phyloP scores from a whole-genome alignment of 1,140 invertebrate species.

The Hylaeus anthracinus region DNA sequence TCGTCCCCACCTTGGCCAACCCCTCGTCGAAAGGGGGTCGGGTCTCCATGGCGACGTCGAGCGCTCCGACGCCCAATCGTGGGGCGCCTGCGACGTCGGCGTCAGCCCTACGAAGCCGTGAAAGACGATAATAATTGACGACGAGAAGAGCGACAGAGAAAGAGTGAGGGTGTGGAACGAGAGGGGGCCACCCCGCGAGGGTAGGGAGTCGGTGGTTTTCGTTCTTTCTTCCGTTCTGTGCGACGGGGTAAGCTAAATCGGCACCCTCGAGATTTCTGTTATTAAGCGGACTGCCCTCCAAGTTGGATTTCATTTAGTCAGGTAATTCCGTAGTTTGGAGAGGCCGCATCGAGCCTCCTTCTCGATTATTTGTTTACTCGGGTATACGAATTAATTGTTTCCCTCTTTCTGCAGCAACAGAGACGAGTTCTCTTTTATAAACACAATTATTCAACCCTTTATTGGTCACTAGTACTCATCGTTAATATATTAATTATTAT shows the following conservation, averaged over 20 bases:
- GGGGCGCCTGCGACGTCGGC: conserved; percentile 58
- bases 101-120: conserved; percentile 58
- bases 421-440: no score
- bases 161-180: conserved; percentile 26
- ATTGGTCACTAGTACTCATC: no score
- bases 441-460: no score
- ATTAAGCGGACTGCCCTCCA: conserved; percentile 42
- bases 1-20: conserved; percentile 63
- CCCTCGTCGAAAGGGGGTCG: conserved; percentile 58
- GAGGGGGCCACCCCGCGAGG: neutral
- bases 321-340: conserved; percentile 9
- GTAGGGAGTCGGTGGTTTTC: conserved; percentile 50
- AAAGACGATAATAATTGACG: conserved; percentile 67
- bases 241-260: conserved; percentile 49
- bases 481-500: no score
- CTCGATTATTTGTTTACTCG: conserved; percentile 32
- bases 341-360: neutral
- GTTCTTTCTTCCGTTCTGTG: conserved; percentile 25
- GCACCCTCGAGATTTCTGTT: conserved; percentile 52
- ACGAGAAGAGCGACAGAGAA: conserved; percentile 27
- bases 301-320: conserved; percentile 50
- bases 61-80: conserved; percentile 70
- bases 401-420: neutral
- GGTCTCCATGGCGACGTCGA: conserved; percentile 67
- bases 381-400: conserved; percentile 18